These are phyloP conservation scores for Nasonia giraulti DNA, from an alignment of 1,140 invertebrate species.

Conservation along the genomic window DNA sequence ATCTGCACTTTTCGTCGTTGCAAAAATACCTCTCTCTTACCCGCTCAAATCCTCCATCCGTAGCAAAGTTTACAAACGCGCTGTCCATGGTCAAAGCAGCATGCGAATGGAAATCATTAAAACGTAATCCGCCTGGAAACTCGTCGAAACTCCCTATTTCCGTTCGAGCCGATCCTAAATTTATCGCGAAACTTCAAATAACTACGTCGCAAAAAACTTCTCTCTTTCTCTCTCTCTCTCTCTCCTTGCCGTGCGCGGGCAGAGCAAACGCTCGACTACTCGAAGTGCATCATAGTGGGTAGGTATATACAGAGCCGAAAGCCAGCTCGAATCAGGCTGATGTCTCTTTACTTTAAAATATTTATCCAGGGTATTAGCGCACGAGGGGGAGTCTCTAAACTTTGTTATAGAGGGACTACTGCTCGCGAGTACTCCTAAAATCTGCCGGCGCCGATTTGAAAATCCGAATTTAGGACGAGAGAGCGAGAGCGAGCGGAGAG, in stretches of 20 bases:
- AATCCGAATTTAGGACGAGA: constrained; percentile 50
- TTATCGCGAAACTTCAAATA: constrained; percentile 1
- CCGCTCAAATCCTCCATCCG: too few relatives aligned
- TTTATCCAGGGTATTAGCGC: constrained; percentile 45
- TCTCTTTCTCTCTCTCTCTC: background rate
- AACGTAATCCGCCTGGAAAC: background rate
- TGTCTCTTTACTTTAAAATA: constrained; percentile 47
- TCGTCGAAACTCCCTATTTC: background rate
- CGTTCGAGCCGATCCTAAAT: background rate
- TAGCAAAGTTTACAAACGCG: background rate
- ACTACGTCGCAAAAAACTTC: background rate
- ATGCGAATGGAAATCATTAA: background rate
- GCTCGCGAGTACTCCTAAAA: constrained; percentile 11
- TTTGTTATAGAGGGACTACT: constrained; percentile 31
- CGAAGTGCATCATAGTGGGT: background rate
- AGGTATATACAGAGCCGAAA: too few relatives aligned
- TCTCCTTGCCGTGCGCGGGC: background rate
- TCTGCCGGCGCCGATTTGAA: constrained; percentile 45
- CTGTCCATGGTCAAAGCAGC: too few relatives aligned
- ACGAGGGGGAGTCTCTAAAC: constrained; percentile 13
- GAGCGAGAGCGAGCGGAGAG: constrained; percentile 4
- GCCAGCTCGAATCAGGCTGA: constrained; percentile 14
- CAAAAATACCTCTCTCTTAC: background rate
- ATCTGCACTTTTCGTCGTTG: background rate
- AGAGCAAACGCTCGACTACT: constrained; percentile 1